A percentile compares a stretch with the other conserved stretches of the same genome.
These are phyloP conservation scores for Drosophila mimica DNA, from an alignment of 2,888 invertebrate genomes.

Conservation along the genomic window DNA sequence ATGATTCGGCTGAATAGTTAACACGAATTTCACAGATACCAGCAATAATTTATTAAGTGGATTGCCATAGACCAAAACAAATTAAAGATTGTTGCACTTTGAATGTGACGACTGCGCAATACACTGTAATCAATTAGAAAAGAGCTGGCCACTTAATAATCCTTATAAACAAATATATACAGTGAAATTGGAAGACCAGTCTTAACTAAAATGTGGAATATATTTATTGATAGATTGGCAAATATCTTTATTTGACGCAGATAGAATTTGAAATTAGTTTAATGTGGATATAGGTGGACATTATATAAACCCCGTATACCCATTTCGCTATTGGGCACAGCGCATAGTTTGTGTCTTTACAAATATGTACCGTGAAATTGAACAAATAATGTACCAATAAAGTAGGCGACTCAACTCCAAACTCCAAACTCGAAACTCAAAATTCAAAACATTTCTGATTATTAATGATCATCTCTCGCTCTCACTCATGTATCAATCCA, in stretches of 20 bases:
- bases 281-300: not conserved
- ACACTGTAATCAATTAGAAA: not conserved
- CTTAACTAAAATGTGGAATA: not conserved
- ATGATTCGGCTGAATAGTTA: conserved; percentile 69
- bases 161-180: not conserved
- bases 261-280: not conserved
- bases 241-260: not conserved
- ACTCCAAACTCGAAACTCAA: conserved; percentile 14
- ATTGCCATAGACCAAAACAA: conserved; percentile 43
- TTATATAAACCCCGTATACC: not conserved
- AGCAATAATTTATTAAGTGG: conserved; percentile 54
- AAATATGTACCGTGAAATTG: conserved; percentile 78
- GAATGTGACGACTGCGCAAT: not conserved
- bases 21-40: conserved; percentile 57
- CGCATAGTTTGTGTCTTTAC: conserved; percentile 44
- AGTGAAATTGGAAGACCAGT: not conserved
- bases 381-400: conserved; percentile 77
- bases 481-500: conserved; percentile 64
- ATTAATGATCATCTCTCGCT: conserved; percentile 79
- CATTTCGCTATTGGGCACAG: not conserved
- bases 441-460: conserved; percentile 67
- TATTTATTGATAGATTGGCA: not conserved
- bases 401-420: conserved; percentile 69
- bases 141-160: not conserved
- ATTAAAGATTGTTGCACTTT: not conserved